Percentiles rank a stretch among this genome's conserved stretches.
phyloP scores from a whole-genome alignment of 2,888 invertebrate species.

The Megastigmus dorsalis region DNA sequence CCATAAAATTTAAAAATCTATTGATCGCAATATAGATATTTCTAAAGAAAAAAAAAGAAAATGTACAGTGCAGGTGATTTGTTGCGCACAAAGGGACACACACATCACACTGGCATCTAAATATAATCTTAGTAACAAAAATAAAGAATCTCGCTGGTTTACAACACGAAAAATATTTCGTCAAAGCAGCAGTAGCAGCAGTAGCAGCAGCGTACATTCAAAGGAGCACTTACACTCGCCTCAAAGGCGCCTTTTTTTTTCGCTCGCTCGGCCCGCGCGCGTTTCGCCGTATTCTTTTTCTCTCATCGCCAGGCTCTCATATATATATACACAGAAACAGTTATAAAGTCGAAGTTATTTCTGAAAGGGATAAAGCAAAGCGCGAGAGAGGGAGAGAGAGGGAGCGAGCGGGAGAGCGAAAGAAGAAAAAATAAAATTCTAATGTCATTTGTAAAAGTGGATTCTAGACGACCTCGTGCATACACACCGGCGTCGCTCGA shows the following conservation, averaged over 20 bases:
- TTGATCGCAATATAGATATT: too few relatives aligned
- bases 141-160: background rate
- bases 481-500: background rate
- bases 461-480: constrained; percentile 42
- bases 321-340: background rate
- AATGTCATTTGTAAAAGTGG: constrained; percentile 52
- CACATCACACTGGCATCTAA: too few relatives aligned
- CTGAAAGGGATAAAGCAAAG: background rate
- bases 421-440: constrained; percentile 32
- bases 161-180: background rate
- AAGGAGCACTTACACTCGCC: too few relatives aligned
- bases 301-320: background rate
- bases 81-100: too few relatives aligned
- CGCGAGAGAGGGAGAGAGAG: background rate
- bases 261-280: too few relatives aligned
- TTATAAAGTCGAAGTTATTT: constrained; percentile 1
- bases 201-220: background rate
- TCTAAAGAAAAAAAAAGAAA: too few relatives aligned
- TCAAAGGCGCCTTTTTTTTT: background rate
- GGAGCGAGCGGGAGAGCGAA: background rate
- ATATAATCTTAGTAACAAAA: too few relatives aligned
- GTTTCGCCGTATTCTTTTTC: background rate
- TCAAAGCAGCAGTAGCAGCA: background rate
- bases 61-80: too few relatives aligned
- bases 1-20: too few relatives aligned